Base-by-base conservation (phyloP, 2,888 invertebrate species). In the Drosophila lutescens region DNA sequence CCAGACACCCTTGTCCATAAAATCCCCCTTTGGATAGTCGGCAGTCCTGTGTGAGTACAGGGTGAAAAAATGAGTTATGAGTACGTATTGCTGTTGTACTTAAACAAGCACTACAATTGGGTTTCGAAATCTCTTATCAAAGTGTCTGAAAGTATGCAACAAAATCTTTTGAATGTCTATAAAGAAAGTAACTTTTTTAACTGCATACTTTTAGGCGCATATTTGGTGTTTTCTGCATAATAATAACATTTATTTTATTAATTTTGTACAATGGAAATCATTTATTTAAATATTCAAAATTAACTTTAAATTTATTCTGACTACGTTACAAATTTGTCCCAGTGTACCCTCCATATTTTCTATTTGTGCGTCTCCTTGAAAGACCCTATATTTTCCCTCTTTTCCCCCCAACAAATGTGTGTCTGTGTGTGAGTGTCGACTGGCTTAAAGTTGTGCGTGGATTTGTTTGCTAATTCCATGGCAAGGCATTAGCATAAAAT, bases 401-500 rank as follows among this genome's bases (percentile, higher is more conserved):
- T 10, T 2, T 6, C 4, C 47, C 20, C 9, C 34, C 34, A 2
- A 7, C 30, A 26, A 32, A 30, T 50, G 34, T 32, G 47, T 58
- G 61, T 44, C 50, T 55, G 61, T 36, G 46, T 68, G 60, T 50
- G 50, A 46, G 55, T 74, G 77, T 71, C 56, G 72, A 79, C 76
- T 76, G 50, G 56, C 65, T 74, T 75, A 66, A 74, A 76, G 54
- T 60, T 73, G 53, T 41, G 74, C 46, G 60, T 57, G 63, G 56
- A 71, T 72, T 68, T 77, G 69, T 65, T 71, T 72, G 68, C 58
- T 73, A 69, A 66, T 69, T 56, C 65, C 71, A 58, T 40, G 61
- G 26, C 59, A 73, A 46, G 56, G 58, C 66, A 81, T 86, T 78
- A 78, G 68, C 87, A 87, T 80, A 76, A 76, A 80, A 74, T 71